Evolutionary conservation across 1,140 invertebrate genomes (phyloP), one percentile per base, ranked within the genome.

Genomic region (Anastrepha obliqua): DNA sequence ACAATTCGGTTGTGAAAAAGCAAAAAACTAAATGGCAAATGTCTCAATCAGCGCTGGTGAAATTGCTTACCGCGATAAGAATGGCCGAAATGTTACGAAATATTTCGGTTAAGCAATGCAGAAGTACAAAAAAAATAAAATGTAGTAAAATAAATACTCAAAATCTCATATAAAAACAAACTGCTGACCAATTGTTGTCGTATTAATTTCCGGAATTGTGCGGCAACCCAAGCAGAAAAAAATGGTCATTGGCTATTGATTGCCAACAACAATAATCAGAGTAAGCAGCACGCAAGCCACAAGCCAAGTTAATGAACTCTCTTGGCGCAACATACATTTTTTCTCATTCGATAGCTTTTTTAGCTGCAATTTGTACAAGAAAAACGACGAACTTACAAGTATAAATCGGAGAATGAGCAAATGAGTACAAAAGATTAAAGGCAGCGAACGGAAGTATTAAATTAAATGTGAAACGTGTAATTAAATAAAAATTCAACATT

Each of bases 231-330:
- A 74, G 67, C 44, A 44, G 67, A 3, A 13, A 74, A 74, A 74
- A 74, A 47, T 74, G 44, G 17, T 42, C 42, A 70, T 20, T 70
- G 65, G 39, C 65, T 70, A 20, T 44, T 44, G 65, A 13, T 39
- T 42, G 13, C 39, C 65, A 70, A 15, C 65, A 70, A 42, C 15
- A 42, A 70, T 42, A 70, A 6, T 39, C 29, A 39, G 0, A 70
- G 20, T 42, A 42, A 74, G 67, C 1, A 74, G 13, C 67, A 74
- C 67, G 67, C 42, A 70, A 70, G 65, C 65, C 29, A 74, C 39
- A 74, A 44, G 42, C 42, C 67, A 17, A 74, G 67, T 74, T 29
- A 74, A 74, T 74, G 67, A 74, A 74, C 67, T 74, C 67, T 74
- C 11, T 2, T 9, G 65, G 65, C 65, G 39, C 29, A 70, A 11